A percentile compares a stretch with the other conserved stretches of the same genome.
Conservation (phyloP, 1,140 invertebrate genomes). For the Nebria ingens region DNA sequence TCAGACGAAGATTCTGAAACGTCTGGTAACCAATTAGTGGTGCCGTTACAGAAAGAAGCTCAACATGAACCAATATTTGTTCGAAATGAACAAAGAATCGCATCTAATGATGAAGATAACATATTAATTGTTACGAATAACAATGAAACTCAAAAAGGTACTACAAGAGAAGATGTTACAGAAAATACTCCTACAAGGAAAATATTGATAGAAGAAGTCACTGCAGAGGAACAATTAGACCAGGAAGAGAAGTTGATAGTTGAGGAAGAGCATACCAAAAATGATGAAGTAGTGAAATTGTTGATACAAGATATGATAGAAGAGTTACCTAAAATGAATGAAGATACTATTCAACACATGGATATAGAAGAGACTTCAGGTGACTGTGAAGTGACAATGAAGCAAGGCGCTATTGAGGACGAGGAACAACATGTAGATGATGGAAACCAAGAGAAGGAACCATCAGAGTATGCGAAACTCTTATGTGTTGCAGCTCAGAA, state of each 20-base stretch:
- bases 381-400: no score
- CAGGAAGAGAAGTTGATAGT: slow-evolving; percentile 11
- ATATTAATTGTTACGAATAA: neutral
- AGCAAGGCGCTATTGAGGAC: no score
- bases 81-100: neutral
- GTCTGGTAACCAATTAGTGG: slow-evolving; percentile 7
- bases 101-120: neutral
- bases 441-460: no score
- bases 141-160: neutral
- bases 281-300: neutral
- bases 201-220: neutral
- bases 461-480: no score
- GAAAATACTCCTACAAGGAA: neutral
- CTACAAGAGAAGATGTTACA: slow-evolving; percentile 13
- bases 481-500: no score
- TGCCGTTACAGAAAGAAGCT: slow-evolving; percentile 6
- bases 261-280: slow-evolving; percentile 3
- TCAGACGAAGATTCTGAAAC: slow-evolving; percentile 16
- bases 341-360: no score
- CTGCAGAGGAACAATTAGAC: neutral
- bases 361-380: no score
- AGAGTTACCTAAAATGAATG: no score
- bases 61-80: neutral
- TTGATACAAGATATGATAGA: no score
- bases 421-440: no score